Percentiles rank a stretch among this genome's conserved stretches.
Evolutionary conservation across 2,797 vertebrate species (phyloP).

Genomic region (Siniperca scherzeri): DNA sequence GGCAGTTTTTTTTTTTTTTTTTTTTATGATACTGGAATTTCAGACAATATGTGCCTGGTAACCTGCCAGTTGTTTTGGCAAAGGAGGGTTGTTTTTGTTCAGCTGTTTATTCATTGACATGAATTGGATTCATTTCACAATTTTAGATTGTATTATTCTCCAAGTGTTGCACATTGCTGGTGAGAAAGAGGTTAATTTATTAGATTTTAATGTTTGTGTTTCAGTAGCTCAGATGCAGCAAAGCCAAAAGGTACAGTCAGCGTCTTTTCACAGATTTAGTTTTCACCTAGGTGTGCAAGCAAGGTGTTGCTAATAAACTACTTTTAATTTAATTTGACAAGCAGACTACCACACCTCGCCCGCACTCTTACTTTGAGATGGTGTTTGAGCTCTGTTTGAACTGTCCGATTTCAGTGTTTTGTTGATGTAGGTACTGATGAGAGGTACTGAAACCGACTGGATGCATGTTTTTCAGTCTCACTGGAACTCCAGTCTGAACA

Average conservation of each 20-base stretch:
- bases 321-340: not conserved
- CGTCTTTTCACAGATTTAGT: not conserved
- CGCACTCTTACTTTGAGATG: not conserved
- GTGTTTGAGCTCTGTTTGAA: not conserved
- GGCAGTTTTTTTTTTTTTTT: constrained; percentile 28
- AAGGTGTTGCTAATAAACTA: not conserved
- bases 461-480: not conserved
- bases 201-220: not conserved
- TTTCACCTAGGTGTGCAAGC: not conserved
- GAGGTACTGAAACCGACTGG: not conserved
- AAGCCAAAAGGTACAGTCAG: not conserved
- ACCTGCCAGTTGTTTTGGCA: not conserved
- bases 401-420: not conserved
- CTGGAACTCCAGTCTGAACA: not conserved
- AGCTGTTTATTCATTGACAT: not conserved
- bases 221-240: not conserved
- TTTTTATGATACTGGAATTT: constrained; percentile 20
- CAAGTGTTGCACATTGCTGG: not conserved
- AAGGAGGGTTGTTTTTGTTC: not conserved
- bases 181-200: not conserved
- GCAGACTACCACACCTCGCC: not conserved
- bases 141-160: not conserved
- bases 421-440: not conserved
- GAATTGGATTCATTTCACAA: not conserved
- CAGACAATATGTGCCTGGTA: not conserved